phyloP scores from a whole-genome alignment of 2,888 invertebrate genomes.

The Troides helena region DNA sequence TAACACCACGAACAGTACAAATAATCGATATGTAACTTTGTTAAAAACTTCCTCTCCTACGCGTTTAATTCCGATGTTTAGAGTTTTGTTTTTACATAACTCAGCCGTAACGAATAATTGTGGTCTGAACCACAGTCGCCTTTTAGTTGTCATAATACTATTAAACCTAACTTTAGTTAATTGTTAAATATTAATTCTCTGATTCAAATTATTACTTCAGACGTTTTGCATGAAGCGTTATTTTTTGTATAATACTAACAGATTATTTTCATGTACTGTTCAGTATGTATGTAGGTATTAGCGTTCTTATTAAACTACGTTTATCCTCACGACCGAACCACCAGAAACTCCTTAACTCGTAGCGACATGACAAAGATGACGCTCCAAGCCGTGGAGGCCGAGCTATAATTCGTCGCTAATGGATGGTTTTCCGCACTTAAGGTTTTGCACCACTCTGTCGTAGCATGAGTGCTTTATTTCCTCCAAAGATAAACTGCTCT shows the following conservation, averaged over 20 bases:
- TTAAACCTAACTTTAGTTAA: too few species aligned
- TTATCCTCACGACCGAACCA: background rate
- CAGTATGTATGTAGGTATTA: too few species aligned
- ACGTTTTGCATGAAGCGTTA: too few species aligned
- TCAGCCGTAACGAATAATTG: background rate
- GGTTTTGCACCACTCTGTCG: conserved; percentile 10
- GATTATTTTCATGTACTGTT: too few species aligned
- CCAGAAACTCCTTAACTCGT: background rate
- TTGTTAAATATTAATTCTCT: too few species aligned
- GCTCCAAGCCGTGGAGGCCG: background rate
- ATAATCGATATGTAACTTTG: background rate
- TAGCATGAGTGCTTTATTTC: conserved; percentile 20
- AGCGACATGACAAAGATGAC: conserved; percentile 19
- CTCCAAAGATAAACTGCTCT: background rate
- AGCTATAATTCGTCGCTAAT: conserved; percentile 21
- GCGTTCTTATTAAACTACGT: background rate
- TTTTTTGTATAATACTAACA: too few species aligned
- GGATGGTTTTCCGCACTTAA: conserved; percentile 23
- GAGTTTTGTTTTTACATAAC: background rate
- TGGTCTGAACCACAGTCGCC: background rate
- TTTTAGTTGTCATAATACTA: too few species aligned
- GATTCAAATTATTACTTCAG: too few species aligned
- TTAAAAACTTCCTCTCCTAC: background rate
- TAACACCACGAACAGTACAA: background rate
- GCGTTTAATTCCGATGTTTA: background rate